A percentile compares a stretch with the other conserved stretches of the same genome.
These are phyloP conservation scores for Petromus typicus DNA, from an alignment of 2,113 vertebrate species.

Conservation along the genomic window DNA sequence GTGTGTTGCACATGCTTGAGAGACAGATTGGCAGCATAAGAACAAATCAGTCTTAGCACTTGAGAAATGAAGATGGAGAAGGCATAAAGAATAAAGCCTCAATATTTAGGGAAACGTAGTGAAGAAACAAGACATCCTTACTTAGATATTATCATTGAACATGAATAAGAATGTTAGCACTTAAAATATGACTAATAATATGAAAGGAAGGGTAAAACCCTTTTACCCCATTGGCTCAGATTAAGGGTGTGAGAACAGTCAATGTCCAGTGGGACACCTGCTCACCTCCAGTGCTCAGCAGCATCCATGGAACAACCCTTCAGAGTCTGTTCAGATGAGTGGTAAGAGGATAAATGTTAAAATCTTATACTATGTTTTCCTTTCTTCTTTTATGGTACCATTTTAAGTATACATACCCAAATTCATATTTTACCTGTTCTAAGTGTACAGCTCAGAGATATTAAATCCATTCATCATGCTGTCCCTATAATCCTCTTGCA, in stretches of 20 bases:
- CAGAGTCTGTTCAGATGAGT: background rate
- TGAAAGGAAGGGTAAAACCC: background rate
- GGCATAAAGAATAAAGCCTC: background rate
- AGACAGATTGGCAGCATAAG: background rate
- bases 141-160: background rate
- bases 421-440: background rate
- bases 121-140: background rate
- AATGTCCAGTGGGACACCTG: background rate
- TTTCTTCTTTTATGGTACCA: background rate
- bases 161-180: too few species aligned
- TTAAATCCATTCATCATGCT: background rate
- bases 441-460: background rate
- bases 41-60: fast-evolving
- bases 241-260: too few species aligned
- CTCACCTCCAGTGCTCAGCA: background rate
- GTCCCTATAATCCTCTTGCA: background rate
- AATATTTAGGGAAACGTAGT: background rate
- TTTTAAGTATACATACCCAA: background rate
- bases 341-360: background rate
- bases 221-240: background rate
- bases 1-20: background rate
- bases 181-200: background rate
- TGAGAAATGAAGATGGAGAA: background rate
- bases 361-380: background rate
- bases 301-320: too few species aligned